Percentiles rank a stretch among this genome's conserved stretches.
phyloP scores from a whole-genome alignment of 2,888 invertebrate species.

The Drosophila colorata region DNA sequence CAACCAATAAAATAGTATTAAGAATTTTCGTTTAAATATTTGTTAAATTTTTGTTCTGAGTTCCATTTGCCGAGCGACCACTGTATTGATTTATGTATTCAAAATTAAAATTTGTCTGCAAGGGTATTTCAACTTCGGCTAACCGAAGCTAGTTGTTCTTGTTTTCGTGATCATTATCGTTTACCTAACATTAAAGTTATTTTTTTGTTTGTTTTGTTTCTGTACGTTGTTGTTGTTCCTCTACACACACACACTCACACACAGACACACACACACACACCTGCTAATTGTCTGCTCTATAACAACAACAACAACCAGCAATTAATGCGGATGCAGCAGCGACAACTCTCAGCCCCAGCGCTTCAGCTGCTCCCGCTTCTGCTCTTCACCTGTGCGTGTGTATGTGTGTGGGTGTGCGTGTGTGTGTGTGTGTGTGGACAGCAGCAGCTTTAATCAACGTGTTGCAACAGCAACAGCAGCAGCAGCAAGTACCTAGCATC shows the following conservation, averaged over 20 bases:
- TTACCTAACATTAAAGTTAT: neutral
- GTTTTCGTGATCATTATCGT: neutral
- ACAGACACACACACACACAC: slow-evolving; percentile 1
- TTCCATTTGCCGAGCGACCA: no score
- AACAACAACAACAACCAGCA: slow-evolving; percentile 6
- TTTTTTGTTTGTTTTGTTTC: slow-evolving; percentile 18
- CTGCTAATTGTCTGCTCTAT: slow-evolving; percentile 25
- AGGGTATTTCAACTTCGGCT: neutral
- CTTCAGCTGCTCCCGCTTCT: neutral
- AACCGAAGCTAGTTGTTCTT: neutral
- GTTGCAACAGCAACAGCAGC: slow-evolving; percentile 10
- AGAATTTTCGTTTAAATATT: no score
- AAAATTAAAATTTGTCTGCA: neutral
- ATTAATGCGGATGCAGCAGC: slow-evolving; percentile 18
- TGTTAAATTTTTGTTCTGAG: no score
- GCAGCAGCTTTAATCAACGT: slow-evolving; percentile 9
- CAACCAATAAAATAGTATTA: no score
- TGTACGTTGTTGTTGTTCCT: slow-evolving; percentile 46
- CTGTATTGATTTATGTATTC: neutral
- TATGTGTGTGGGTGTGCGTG: neutral
- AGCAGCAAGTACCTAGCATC: slow-evolving; percentile 9
- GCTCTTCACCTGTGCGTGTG: slow-evolving; percentile 2
- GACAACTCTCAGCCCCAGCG: slow-evolving; percentile 19
- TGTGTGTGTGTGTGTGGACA: neutral
- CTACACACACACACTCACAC: slow-evolving; percentile 2